Conservation (phyloP, 1,140 invertebrate species). For the Pentalonia nigronervosa region DNA sequence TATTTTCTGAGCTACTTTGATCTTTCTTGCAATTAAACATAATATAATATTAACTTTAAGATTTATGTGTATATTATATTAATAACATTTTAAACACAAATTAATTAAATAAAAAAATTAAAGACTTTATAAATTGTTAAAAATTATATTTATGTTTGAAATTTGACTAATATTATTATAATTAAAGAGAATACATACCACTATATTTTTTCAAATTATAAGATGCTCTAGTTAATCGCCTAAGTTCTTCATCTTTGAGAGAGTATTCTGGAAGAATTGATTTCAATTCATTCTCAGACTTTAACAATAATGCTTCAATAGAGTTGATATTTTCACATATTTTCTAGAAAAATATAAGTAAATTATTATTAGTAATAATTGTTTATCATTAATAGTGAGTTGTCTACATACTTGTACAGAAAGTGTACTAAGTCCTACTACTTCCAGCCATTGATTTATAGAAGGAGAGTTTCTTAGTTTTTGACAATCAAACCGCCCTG, state of each 20-base stretch:
- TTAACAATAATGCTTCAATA: conserved; percentile 81
- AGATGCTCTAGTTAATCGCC: conserved; percentile 80
- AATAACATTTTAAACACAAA: not conserved
- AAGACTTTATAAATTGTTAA: not conserved
- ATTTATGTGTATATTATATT: not conserved
- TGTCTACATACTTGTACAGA: conserved; percentile 72
- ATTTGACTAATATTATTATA: not conserved
- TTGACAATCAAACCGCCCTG: conserved; percentile 73
- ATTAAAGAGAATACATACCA: conserved; percentile 67
- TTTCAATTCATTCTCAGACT: conserved; percentile 82
- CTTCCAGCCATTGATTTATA: conserved; percentile 86
- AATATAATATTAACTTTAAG: not conserved
- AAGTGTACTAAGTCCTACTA: conserved; percentile 81
- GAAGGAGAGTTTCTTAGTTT: conserved; percentile 76
- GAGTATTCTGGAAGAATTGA: conserved; percentile 73
- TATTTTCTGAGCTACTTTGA: not conserved
- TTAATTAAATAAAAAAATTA: too few relatives aligned
- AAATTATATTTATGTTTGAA: not conserved
- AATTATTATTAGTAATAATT: conserved; percentile 33
- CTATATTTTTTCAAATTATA: conserved; percentile 85
- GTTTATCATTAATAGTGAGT: not conserved
- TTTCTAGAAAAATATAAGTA: conserved; percentile 63
- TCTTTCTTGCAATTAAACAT: not conserved
- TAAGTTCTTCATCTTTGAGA: conserved; percentile 79
- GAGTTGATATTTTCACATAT: conserved; percentile 72